A percentile compares a stretch with the other conserved stretches of the same genome.
Conservation (phyloP, 30 jellyfish, hydroid and myxozoan genomes). For the Pelagia noctiluca region DNA sequence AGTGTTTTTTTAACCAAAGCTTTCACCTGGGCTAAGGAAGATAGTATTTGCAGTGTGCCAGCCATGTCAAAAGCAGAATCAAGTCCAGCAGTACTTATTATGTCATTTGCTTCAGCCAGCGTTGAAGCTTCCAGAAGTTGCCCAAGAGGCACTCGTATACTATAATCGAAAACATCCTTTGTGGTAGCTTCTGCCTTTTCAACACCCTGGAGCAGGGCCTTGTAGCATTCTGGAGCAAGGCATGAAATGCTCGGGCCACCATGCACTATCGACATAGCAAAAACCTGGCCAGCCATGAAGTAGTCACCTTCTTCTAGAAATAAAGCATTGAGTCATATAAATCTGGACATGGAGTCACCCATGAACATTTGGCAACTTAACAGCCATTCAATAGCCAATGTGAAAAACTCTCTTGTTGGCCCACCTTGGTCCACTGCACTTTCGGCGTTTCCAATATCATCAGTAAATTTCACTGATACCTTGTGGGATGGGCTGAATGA, state of each 20-base stretch:
- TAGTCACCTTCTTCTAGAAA: conserved; percentile 68
- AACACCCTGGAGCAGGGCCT: conserved; percentile 72
- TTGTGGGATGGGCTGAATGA: conserved; percentile 63
- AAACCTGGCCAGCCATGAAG: conserved; percentile 63
- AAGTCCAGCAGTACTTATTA: conserved; percentile 62
- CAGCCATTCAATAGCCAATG: conserved; percentile 62
- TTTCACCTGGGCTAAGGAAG: conserved; percentile 50
- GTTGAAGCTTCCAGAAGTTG: conserved; percentile 66
- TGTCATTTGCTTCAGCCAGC: conserved; percentile 61
- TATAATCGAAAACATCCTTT: conserved; percentile 54
- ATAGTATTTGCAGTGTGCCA: conserved; percentile 58
- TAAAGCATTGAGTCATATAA: conserved; percentile 45
- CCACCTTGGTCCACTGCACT: conserved; percentile 68
- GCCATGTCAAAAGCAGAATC: conserved; percentile 62
- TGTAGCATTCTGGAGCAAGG: conserved; percentile 63
- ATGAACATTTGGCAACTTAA: conserved; percentile 48
- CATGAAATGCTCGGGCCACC: conserved; percentile 67
- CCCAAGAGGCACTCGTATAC: conserved; percentile 50
- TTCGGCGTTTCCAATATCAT: conserved; percentile 52
- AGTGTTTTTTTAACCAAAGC: conserved; percentile 51
- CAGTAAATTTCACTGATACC: conserved; percentile 64
- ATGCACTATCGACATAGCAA: conserved; percentile 62
- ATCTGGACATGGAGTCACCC: conserved; percentile 61
- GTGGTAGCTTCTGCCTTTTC: conserved; percentile 59
- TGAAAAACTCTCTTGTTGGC: conserved; percentile 62